phyloP scores from a whole-genome alignment of 2,113 vertebrate species.

The Hipposideros armiger region DNA sequence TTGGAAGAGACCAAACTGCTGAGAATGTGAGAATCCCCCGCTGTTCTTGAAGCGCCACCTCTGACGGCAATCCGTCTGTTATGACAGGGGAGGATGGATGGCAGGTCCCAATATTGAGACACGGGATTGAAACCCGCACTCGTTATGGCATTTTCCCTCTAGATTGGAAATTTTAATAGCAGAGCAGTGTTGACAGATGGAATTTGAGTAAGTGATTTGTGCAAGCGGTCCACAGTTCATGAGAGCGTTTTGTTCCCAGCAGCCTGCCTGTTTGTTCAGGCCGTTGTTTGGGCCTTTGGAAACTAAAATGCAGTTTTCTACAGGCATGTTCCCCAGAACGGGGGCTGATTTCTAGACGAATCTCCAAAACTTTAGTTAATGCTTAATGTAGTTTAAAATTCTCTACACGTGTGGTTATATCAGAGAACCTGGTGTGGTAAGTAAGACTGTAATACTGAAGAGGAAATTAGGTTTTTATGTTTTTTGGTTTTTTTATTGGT shows the following conservation, averaged over 20 bases:
- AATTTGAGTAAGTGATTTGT: constrained; percentile 59
- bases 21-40: background rate
- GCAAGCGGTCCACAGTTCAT: background rate
- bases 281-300: background rate
- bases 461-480: background rate
- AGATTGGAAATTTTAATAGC: constrained; percentile 53
- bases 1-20: constrained; percentile 2
- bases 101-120: constrained; percentile 48
- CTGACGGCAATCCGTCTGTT: constrained; percentile 53
- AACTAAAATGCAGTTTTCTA: constrained; percentile 28
- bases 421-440: background rate
- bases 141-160: constrained; percentile 35
- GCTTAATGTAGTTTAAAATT: background rate
- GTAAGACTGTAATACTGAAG: background rate
- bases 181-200: constrained; percentile 47
- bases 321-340: background rate
- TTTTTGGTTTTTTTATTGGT: background rate
- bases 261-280: background rate
- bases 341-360: background rate
- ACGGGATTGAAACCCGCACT: constrained; percentile 12
- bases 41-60: constrained; percentile 6
- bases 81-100: constrained; percentile 53
- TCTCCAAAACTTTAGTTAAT: constrained; percentile 6
- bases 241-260: constrained; percentile 31
- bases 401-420: background rate